Evolutionary conservation across 2,113 vertebrate genomes (phyloP).

Genomic region (Colinus virginianus): DNA sequence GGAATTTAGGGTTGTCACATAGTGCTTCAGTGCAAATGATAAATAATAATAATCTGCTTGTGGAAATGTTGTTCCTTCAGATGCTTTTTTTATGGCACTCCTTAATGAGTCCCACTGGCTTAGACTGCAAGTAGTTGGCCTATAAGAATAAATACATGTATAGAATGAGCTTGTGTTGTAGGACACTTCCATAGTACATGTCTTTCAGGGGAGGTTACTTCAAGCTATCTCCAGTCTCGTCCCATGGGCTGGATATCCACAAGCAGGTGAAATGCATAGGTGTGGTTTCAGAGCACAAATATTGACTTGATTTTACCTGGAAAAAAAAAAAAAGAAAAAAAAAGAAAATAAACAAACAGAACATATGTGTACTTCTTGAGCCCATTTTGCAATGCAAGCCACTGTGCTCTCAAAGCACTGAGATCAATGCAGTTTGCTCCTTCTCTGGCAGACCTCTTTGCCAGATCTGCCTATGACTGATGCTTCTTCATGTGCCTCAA

Average conservation of each 20-base stretch:
- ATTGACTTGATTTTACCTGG: background rate
- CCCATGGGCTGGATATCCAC: background rate
- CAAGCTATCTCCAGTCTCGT: background rate
- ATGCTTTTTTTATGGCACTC: background rate
- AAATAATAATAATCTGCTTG: background rate
- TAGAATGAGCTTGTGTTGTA: background rate
- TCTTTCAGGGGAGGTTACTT: background rate
- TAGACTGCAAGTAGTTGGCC: background rate
- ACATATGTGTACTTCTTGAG: background rate
- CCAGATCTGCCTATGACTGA: background rate
- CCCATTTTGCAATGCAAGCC: background rate
- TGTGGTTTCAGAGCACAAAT: background rate
- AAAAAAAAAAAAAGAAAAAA: too few relatives aligned
- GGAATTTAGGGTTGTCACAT: background rate
- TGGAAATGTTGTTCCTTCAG: background rate
- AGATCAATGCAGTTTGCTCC: background rate
- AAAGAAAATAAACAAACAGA: too few relatives aligned
- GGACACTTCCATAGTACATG: background rate
- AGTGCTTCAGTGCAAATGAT: background rate
- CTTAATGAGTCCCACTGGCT: background rate
- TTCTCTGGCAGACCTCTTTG: background rate
- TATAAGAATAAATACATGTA: background rate
- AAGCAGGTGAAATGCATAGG: background rate
- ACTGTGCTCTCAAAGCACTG: rapidly evolving
- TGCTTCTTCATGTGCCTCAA: background rate